Base-by-base conservation (phyloP, 2,113 vertebrate genomes). In the Ciconia boyciana region DNA sequence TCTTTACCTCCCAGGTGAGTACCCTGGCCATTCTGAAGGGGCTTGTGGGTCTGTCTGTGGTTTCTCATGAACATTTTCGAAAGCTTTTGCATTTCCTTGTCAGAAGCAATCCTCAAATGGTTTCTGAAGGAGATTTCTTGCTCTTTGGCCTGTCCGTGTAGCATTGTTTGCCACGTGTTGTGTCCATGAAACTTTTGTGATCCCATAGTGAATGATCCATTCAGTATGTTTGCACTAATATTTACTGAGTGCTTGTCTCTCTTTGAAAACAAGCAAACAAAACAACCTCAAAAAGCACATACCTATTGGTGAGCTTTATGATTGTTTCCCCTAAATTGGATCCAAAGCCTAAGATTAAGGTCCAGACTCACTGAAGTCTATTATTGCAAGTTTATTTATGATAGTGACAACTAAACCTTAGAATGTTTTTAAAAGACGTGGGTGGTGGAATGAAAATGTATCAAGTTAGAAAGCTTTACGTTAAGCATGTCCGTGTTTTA, bases 241-340 rank as follows among this genome's bases (percentile, higher is more conserved):
- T 46, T 87, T 85, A n/a, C 34, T 55, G 36, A 52, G 8, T 70
- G 21, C 26, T 90, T 77, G 34, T 58, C 41, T 64, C 32, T 54
- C 7, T 57, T 69, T 87, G 58, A 81, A 94, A 93, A 29, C 16
- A 78, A 77, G 24, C 8, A 41, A 90, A 62, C 31, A 39, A 55
- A 34, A 25, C 48, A 13, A 0, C 0, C 0, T 9, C 7, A 3
- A 39, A 72, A 36, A 77, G 21, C 60, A 39, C 11, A 12, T 65
- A 20, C 8, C 3, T 76, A 4, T 36, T 41, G 16, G 7, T 92
- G 55, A 7, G 34, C n/a, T 76, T 75, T 54, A 22, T 66, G 20
- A 28, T 60, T 13, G 2, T 39, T 90, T 77, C 24, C 36, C 19
- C 54, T 79, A 51, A 70, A 39, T 11, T 72, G 18, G n/a, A 85